Evolutionary conservation across 1,140 invertebrate genomes (phyloP), one percentile per base, ranked within the genome.

Genomic region (Pogonognathellus flavescens): DNA sequence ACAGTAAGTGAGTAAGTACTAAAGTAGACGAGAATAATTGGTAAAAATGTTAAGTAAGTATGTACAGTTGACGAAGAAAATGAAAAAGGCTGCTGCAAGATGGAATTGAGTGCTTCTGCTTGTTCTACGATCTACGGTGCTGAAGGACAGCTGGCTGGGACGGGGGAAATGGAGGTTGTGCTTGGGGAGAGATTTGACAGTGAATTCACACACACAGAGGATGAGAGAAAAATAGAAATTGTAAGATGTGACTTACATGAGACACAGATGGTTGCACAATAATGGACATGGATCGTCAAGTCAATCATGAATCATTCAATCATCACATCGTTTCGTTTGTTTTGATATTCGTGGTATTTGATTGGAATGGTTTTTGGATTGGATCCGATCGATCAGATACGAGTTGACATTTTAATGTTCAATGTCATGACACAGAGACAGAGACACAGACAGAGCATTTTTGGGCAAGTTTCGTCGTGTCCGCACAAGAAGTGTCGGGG

Each of bases 401-500:
- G 84, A 84, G 70, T 76, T 76, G 70, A 76, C 70, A 76, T 76
- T 76, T 76, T 31, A 49, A 76, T 76, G 25, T 76, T 76, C 70
- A 76, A 50, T 76, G 70, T 18, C 70, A 76, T 76, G 84, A 82
- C 31, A 81, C 84, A 87, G 82, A 82, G 84, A 82, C 41, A 85
- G 76, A 41, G 31, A 41, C 31, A 41, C 31, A 41, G 31, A 41
- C 20, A 72, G 85, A 72, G 57, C 57, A 57, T 10, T 22, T 50
- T 57, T 83, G 84, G 84, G 76, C 76, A 50, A 84, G 22, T 20
- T 83, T 84, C 66, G 83, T 84, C 83, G 70, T 84, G 83, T 84
- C 84, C 84, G 80, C 55, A 76, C 70, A 76, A 76, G 70, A 82
- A 81, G 84, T 85, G 76, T 66, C 76, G 84, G 86, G 86, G 62